Percentiles rank a stretch among this genome's conserved stretches.
Conservation (phyloP, 2,888 invertebrate species). For the Alloscopus bannaensis region DNA sequence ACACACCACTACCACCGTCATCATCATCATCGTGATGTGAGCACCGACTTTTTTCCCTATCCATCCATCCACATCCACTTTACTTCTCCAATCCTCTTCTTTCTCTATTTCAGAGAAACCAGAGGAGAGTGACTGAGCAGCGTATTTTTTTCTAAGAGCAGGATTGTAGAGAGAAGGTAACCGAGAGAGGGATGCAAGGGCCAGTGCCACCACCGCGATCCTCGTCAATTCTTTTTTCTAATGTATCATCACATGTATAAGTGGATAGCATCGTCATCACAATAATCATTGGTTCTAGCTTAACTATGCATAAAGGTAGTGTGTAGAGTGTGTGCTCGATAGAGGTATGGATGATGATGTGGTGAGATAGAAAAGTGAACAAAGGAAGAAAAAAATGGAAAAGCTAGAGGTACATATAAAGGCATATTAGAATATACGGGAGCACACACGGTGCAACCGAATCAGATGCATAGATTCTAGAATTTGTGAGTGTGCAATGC, state of each 20-base stretch:
- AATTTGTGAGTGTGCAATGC: too few species aligned
- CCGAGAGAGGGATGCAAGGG: slow-evolving; percentile 26
- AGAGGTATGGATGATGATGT: not conserved
- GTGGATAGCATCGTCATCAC: slow-evolving; percentile 40
- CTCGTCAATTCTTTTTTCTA: slow-evolving; percentile 43
- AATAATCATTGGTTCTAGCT: slow-evolving; percentile 22
- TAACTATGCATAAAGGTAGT: not conserved
- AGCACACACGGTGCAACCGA: slow-evolving; percentile 1
- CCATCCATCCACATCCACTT: slow-evolving; percentile 51
- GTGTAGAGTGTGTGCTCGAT: too few species aligned
- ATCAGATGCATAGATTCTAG: slow-evolving; percentile 27
- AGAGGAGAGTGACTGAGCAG: slow-evolving; percentile 16
- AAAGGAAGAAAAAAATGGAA: slow-evolving; percentile 19
- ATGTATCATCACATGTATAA: slow-evolving; percentile 35
- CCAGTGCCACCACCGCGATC: slow-evolving; percentile 54
- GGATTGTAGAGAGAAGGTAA: not conserved
- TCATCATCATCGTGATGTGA: slow-evolving; percentile 20
- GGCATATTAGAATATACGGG: not conserved
- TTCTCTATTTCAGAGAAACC: slow-evolving; percentile 32
- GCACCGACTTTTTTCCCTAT: slow-evolving; percentile 39
- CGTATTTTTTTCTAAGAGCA: slow-evolving; percentile 16
- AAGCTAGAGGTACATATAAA: not conserved
- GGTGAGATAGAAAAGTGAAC: slow-evolving; percentile 7
- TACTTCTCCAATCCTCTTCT: slow-evolving; percentile 35
- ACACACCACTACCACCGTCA: slow-evolving; percentile 36